Conservation (phyloP, 2,113 vertebrate species). For the Sceloporus tristichus region DNA sequence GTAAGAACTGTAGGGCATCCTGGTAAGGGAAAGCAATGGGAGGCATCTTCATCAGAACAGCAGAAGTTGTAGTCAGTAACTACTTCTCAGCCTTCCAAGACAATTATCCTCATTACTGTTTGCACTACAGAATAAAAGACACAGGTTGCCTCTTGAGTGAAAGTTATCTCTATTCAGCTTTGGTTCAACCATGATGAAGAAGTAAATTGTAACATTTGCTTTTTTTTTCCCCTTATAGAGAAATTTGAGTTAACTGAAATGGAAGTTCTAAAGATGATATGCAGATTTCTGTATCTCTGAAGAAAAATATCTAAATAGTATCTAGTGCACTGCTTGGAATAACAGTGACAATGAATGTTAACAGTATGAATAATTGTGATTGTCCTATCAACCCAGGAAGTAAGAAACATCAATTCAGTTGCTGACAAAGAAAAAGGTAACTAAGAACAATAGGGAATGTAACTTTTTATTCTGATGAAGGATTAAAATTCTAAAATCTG, state of each 20-base stretch:
- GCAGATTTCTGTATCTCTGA: not conserved
- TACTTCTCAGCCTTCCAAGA: not conserved
- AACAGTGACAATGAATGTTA: not conserved
- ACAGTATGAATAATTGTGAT: not conserved
- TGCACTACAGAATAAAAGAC: conserved; percentile 8
- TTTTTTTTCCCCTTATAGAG: not conserved
- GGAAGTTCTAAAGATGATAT: not conserved
- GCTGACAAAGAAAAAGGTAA: not conserved
- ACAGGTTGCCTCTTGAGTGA: not conserved
- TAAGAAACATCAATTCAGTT: not conserved
- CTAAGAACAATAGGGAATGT: not conserved
- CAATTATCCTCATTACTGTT: conserved; percentile 18
- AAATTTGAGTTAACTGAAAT: conserved; percentile 6
- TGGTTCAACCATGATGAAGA: conserved; percentile 13
- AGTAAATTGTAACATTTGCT: not conserved
- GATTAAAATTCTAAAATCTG: not conserved
- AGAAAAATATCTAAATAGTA: not conserved
- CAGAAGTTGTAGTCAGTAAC: not conserved
- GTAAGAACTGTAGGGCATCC: not conserved
- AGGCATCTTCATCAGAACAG: not conserved
- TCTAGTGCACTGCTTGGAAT: not conserved
- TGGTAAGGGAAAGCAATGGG: not conserved
- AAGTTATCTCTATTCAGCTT: conserved; percentile 2
- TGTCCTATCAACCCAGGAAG: not conserved
- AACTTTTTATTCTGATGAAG: not conserved